Evolutionary conservation across 2,888 invertebrate genomes (phyloP).

Genomic region (Athetis lepigone): DNA sequence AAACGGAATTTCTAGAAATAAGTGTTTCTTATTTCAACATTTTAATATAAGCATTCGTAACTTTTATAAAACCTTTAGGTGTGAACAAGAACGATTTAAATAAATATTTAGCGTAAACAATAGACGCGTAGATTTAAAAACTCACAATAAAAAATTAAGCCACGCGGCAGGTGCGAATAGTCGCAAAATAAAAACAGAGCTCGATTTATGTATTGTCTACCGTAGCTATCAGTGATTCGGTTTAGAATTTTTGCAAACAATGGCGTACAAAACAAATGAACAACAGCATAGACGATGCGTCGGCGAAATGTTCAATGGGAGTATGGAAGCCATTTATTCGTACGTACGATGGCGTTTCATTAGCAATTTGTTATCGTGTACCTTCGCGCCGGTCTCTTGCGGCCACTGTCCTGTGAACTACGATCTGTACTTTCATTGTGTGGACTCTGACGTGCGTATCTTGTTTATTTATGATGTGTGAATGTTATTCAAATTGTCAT

Average conservation of each 20-base stretch:
- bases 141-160: slow-evolving; percentile 66
- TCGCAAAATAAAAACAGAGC: slow-evolving; percentile 67
- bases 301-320: slow-evolving; percentile 59
- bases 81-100: slow-evolving; percentile 45
- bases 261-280: slow-evolving; percentile 63
- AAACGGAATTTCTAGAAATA: slow-evolving; percentile 11
- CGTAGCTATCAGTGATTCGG: slow-evolving; percentile 68
- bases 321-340: slow-evolving; percentile 60
- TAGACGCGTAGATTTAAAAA: slow-evolving; percentile 50
- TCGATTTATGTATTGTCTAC: slow-evolving; percentile 69
- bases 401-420: slow-evolving; percentile 32
- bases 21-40: slow-evolving; percentile 6
- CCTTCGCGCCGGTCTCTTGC: slow-evolving; percentile 48
- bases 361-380: slow-evolving; percentile 64
- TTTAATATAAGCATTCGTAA: slow-evolving; percentile 3
- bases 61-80: neutral
- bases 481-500: neutral
- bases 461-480: neutral
- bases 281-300: slow-evolving; percentile 57
- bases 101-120: slow-evolving; percentile 40
- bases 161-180: slow-evolving; percentile 68
- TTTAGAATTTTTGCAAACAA: slow-evolving; percentile 73
- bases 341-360: slow-evolving; percentile 60
- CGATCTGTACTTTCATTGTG: slow-evolving; percentile 17
- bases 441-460: neutral